Base-by-base conservation (phyloP, 2,113 vertebrate genomes). In the Entomyzon cyanotis region DNA sequence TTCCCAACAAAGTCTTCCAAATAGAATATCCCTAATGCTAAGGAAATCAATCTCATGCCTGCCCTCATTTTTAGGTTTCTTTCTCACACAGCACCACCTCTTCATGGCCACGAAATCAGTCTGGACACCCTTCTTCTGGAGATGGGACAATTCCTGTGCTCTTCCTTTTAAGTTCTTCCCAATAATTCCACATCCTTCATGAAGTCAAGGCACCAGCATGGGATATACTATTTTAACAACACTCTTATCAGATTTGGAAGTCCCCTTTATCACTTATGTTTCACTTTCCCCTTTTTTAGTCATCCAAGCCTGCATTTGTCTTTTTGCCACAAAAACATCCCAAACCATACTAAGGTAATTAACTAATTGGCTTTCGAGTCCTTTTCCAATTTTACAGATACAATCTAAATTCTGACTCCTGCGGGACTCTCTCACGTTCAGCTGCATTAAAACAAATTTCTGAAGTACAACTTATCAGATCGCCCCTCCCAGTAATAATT, bases 61-160 rank as follows among this genome's bases (percentile, higher is more conserved):
- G 53, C 27, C 46, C 60, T 67, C 2, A 0, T n/a, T 79, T 44
- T 62, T 10, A 30, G 28, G 27, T 12, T 8, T 14, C 24, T 16
- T 60, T 55, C 64, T 59, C 5, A 1, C 63, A 15, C 3, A 60
- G 58, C 37, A 47, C 12, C 23, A 42, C 35, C 46, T 78, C 33
- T 10, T 2, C 5, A 5, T 0, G 5, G 30, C 39, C 65, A 41
- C 0, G 21, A 84, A 67, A 50, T 19, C 3, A 2, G 0, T 30
- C 28, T 39, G 47, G 30, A 53, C 47, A 8, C 20, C 5, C 41
- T 23, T 4, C 4, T 39, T 10, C 44, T 31, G 23, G 46, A 37
- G 10, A 47, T 4, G 9, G 28, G 28, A 30, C n/a, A 68, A 33
- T 10, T 62, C 37, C 89, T 16, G 12, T 1, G 37, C 24, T 7